Evolutionary conservation across 2,888 invertebrate genomes (phyloP).

Genomic region (Agriopis aurantiaria): DNA sequence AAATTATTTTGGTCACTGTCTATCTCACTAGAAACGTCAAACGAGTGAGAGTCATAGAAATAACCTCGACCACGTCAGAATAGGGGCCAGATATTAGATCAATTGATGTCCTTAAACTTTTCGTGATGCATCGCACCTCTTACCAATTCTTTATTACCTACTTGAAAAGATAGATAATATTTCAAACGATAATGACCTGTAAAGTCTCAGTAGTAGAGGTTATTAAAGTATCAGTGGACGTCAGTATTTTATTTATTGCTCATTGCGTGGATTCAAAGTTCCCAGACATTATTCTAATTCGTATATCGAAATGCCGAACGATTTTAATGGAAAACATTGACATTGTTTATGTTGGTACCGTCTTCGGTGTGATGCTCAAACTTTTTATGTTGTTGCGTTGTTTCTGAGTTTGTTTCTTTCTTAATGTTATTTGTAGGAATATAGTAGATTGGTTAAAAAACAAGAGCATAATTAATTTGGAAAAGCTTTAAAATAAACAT

Average conservation of each 20-base stretch:
- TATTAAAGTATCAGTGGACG: conserved; percentile 51
- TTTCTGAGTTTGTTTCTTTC: background rate
- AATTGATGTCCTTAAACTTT: conserved; percentile 73
- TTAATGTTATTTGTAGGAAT: background rate
- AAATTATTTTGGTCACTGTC: background rate
- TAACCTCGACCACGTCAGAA: conserved; percentile 5
- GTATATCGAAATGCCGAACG: conserved; percentile 80
- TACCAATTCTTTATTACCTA: conserved; percentile 58
- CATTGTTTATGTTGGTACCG: conserved; percentile 83
- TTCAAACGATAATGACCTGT: conserved; percentile 52
- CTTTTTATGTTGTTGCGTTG: conserved; percentile 47
- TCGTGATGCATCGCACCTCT: conserved; percentile 61
- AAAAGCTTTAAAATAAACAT: background rate
- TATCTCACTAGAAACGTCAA: background rate
- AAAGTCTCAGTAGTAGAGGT: conserved; percentile 47
- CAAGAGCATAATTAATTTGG: background rate
- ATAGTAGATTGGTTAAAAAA: background rate
- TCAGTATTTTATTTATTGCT: conserved; percentile 77
- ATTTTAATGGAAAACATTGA: conserved; percentile 83
- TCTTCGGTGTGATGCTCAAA: conserved; percentile 70
- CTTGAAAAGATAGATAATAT: conserved; percentile 9
- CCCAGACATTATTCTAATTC: conserved; percentile 81
- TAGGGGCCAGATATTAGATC: conserved; percentile 38
- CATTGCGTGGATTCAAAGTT: conserved; percentile 72
- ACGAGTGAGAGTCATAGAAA: background rate